A percentile compares a stretch with the other conserved stretches of the same genome.
Evolutionary conservation across 2,888 invertebrate species (phyloP).

Genomic region (Boloria selene): DNA sequence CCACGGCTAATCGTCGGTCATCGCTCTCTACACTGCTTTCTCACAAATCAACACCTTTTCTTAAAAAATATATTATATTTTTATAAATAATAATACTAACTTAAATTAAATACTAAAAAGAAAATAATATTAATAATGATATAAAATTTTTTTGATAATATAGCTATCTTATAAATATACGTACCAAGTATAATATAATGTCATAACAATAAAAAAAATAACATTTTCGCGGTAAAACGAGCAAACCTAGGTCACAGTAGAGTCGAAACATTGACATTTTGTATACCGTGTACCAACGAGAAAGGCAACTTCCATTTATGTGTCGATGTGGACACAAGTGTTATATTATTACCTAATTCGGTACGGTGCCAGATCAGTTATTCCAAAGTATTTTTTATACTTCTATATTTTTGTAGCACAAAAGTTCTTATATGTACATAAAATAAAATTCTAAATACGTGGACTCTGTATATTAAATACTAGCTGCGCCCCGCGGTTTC

Average conservation of each 20-base stretch:
- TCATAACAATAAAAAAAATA: background rate
- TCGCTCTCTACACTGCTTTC: conserved; percentile 66
- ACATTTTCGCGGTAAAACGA: too few species aligned
- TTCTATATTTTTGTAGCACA: conserved; percentile 36
- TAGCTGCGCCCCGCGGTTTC: too few species aligned
- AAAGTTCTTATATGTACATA: too few species aligned
- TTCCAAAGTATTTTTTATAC: conserved; percentile 44
- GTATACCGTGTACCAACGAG: conserved; percentile 49
- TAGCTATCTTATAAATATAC: background rate
- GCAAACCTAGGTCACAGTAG: conserved; percentile 3
- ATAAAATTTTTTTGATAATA: background rate
- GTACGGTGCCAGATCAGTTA: conserved; percentile 42
- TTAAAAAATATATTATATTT: background rate
- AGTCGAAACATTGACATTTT: background rate
- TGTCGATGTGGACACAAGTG: conserved; percentile 67
- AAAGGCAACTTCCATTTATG: conserved; percentile 55
- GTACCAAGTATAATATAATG: background rate
- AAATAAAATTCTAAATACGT: too few species aligned
- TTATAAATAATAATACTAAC: background rate
- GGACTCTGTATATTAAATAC: too few species aligned
- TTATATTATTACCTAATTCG: conserved; percentile 63
- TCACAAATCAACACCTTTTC: conserved; percentile 28
- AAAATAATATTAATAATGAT: background rate
- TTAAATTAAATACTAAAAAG: background rate
- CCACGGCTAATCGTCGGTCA: conserved; percentile 72